Base-by-base conservation (phyloP, 2,113 vertebrate species). In the Helogale parvula region DNA sequence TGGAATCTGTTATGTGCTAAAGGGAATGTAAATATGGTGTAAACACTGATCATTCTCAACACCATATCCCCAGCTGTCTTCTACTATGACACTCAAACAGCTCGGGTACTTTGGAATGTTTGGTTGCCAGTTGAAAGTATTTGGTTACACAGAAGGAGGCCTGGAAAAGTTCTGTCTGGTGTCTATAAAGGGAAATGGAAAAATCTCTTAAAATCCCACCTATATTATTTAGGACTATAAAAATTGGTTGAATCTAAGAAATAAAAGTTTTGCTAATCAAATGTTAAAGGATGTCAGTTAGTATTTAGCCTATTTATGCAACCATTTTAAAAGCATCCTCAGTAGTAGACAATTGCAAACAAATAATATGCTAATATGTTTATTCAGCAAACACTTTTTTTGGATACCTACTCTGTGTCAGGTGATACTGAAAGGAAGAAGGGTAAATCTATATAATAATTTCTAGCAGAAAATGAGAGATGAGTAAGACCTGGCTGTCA, bases 91-190 rank as follows among this genome's bases (percentile, higher is more conserved):
- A 79, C 41, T 95, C 94, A 93, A 54, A 85, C 66, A 96, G 41
- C 81, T 94, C 95, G 83, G 81, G 33, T 60, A 97, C 71, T 81
- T 95, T 89, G 92, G 92, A 91, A 95, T 98, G 81, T 96, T 86
- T 93, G 71, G n/a, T 97, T 95, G 71, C 63, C 41, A 77, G 66
- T 88, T 93, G 85, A 93, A 97, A 90, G 82, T 97, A 21, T 98
- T 94, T 92, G 83, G 10, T 98, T 98, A 96, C 87, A 96, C 47
- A 93, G 47, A 96, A 97, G 89, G 41, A 92, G 17, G 47, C 92
- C 87, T 96, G 69, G 47, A 95, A 97, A 82, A 86, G n/a, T 85
- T 88, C 66, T 96, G 4, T 72, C 90, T 95, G 23, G 7, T 96
- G 3, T 96, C 77, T 94, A 68, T 93, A 92, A 95, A 93, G 41